These are phyloP conservation scores for Leptatherina wallacei DNA, from an alignment of 2,797 vertebrate genomes.

Conservation along the genomic window DNA sequence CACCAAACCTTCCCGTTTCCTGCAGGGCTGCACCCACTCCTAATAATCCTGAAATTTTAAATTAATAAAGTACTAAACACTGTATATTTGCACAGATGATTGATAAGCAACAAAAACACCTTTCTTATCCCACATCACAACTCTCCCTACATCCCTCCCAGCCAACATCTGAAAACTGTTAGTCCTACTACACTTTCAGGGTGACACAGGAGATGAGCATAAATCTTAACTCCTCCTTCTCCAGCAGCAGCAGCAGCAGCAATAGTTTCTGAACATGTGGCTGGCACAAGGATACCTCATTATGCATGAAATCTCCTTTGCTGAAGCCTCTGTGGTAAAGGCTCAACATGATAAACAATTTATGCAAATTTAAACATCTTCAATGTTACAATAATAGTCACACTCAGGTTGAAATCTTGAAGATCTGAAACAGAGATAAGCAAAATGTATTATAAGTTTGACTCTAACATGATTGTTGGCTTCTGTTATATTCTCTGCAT, in stretches of 20 bases:
- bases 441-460: background rate
- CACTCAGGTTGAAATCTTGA: background rate
- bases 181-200: conserved; percentile 60
- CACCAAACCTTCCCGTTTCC: too few species aligned
- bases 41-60: background rate
- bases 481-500: too few species aligned
- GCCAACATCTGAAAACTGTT: conserved; percentile 77
- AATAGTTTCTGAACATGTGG: conserved; percentile 66
- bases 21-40: too few species aligned
- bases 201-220: conserved; percentile 70
- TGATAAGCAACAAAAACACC: background rate
- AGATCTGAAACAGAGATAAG: background rate
- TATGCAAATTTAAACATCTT: background rate
- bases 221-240: conserved; percentile 63
- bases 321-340: conserved; percentile 9
- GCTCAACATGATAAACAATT: conserved; percentile 7
- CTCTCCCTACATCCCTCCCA: conserved; percentile 36
- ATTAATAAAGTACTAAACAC: background rate
- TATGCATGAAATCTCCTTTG: conserved; percentile 36
- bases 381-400: background rate
- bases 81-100: background rate
- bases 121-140: conserved; percentile 3
- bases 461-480: background rate
- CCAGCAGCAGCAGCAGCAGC: conserved; percentile 21
- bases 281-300: conserved; percentile 51